Evolutionary conservation across 2,113 vertebrate genomes (phyloP).

Genomic region (Galbula dea): DNA sequence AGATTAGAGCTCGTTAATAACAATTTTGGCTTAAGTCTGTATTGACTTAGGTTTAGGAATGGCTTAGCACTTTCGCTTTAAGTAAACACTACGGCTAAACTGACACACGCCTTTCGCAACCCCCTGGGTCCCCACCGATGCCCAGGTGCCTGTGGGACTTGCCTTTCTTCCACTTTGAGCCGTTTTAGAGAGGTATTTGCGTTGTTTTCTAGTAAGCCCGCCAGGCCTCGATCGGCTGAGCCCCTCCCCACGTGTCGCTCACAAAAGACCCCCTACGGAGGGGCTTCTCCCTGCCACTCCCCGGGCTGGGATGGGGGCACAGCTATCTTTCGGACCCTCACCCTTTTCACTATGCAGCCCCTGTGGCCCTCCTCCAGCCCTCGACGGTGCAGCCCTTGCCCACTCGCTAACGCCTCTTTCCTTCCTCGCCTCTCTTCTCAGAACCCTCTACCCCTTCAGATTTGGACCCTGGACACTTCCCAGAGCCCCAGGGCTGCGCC

Average conservation of each 20-base stretch:
- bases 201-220: neutral
- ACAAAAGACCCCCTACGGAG: neutral
- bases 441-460: neutral
- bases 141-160: neutral
- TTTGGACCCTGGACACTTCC: neutral
- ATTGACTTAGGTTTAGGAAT: conserved; percentile 65
- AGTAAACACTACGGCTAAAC: conserved; percentile 48
- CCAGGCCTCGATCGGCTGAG: neutral
- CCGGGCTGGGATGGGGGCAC: rapidly evolving
- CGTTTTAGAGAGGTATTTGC: neutral
- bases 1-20: conserved; percentile 61
- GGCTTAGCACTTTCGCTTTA: conserved; percentile 59
- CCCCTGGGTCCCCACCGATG: neutral
- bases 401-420: neutral
- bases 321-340: neutral
- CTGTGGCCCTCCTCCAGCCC: neutral
- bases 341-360: too few species aligned
- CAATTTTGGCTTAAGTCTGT: conserved; percentile 65
- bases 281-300: neutral
- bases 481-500: neutral
- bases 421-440: neutral
- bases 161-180: neutral
- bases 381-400: rapidly evolving
- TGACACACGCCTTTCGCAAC: conserved; percentile 27
- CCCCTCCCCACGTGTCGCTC: neutral